A percentile compares a stretch with the other conserved stretches of the same genome.
phyloP scores from a whole-genome alignment of 2,888 invertebrate species.

The Drosophila phalerata region DNA sequence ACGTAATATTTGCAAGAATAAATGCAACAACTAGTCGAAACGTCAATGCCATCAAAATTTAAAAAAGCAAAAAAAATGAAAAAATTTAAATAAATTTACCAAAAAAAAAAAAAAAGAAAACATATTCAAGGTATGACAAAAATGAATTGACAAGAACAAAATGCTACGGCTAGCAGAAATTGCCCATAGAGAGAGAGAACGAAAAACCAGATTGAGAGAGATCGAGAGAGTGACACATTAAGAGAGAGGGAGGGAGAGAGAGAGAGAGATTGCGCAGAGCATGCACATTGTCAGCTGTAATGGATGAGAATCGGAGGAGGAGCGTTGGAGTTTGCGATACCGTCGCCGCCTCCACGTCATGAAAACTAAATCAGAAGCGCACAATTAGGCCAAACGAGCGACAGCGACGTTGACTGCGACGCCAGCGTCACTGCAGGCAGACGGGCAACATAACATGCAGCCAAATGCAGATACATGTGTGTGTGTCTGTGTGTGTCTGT shows the following conservation, averaged over 20 bases:
- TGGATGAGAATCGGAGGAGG: background rate
- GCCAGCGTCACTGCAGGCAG: constrained; percentile 38
- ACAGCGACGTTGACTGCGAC: constrained; percentile 15
- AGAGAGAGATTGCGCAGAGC: constrained; percentile 21
- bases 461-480: constrained; percentile 8
- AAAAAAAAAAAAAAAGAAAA: constrained; percentile 30
- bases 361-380: constrained; percentile 75
- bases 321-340: constrained; percentile 9
- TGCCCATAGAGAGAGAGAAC: constrained; percentile 5
- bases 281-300: constrained; percentile 46
- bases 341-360: constrained; percentile 46
- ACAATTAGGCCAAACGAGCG: constrained; percentile 80
- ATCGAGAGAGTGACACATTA: constrained; percentile 3
- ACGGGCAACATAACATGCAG: constrained; percentile 49
- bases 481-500: constrained; percentile 27
- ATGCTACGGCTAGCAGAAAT: constrained; percentile 66
- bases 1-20: constrained; percentile 53
- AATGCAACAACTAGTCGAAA: constrained; percentile 37
- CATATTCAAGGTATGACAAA: constrained; percentile 71
- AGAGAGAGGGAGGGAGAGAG: constrained; percentile 5
- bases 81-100: constrained; percentile 37
- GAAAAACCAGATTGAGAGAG: background rate
- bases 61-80: constrained; percentile 2
- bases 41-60: constrained; percentile 32
- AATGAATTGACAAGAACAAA: constrained; percentile 62